phyloP scores from a whole-genome alignment of 2,797 vertebrate species.

The Poeciliopsis gracilis region DNA sequence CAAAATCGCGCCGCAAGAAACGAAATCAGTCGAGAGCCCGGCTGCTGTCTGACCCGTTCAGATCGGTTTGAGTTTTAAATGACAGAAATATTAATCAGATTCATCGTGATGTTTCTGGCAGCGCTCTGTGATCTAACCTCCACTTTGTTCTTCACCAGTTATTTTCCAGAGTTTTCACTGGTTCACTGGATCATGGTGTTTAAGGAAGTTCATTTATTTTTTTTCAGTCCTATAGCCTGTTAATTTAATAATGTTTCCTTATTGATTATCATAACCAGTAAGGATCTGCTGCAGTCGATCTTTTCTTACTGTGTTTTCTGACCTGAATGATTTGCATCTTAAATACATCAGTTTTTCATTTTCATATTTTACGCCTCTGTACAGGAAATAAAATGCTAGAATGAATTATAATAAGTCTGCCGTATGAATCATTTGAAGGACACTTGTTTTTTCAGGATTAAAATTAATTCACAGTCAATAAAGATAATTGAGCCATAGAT shows the following conservation, averaged over 20 bases:
- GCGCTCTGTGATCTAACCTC: too few species aligned
- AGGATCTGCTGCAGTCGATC: too few species aligned
- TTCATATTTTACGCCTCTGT: neutral
- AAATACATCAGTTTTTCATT: too few species aligned
- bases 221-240: neutral
- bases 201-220: too few species aligned
- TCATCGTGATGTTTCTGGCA: too few species aligned
- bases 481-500: neutral
- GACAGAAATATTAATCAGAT: neutral
- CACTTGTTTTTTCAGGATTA: neutral
- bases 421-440: neutral
- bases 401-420: neutral
- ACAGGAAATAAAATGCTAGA: neutral
- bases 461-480: neutral
- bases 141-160: neutral
- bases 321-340: too few species aligned
- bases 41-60: too few species aligned
- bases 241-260: neutral
- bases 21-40: too few species aligned
- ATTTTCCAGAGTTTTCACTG: neutral
- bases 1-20: slow-evolving; percentile 33
- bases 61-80: neutral
- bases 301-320: too few species aligned
- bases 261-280: too few species aligned
- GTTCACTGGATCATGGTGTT: neutral